Evolutionary conservation across 2,888 invertebrate species (phyloP).

Genomic region (Caenorhabditis sp.): DNA sequence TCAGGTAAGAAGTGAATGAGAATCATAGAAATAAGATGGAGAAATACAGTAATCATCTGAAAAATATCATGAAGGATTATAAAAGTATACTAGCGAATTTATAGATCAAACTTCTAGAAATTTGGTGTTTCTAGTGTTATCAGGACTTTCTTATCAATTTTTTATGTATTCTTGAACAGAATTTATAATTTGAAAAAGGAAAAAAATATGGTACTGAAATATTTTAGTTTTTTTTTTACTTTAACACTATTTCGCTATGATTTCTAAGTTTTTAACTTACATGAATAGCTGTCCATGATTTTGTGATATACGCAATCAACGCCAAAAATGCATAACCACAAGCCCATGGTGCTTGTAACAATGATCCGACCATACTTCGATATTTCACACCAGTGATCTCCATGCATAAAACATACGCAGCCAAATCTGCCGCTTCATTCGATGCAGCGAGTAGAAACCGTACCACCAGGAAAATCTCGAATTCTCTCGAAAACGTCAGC

Average conservation of each 20-base stretch:
- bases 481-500: constrained; percentile 58
- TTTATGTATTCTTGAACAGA: no score
- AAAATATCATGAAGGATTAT: no score
- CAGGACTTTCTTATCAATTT: no score
- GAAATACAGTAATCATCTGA: constrained; percentile 57
- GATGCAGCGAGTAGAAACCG: constrained; percentile 68
- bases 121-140: no score
- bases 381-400: constrained; percentile 71
- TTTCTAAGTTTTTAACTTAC: constrained; percentile 38
- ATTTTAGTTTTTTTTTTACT: not conserved
- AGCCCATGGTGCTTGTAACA: constrained; percentile 71
- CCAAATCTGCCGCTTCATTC: constrained; percentile 71
- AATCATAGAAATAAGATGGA: constrained; percentile 62
- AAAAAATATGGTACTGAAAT: no score
- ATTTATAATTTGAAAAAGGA: no score
- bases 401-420: constrained; percentile 71
- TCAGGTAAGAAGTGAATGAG: constrained; percentile 64
- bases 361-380: constrained; percentile 70
- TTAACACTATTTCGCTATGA: not conserved
- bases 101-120: no score
- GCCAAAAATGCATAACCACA: constrained; percentile 70
- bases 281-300: constrained; percentile 68
- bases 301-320: constrained; percentile 65
- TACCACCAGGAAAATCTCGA: constrained; percentile 67
- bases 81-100: no score